Base-by-base conservation (phyloP, 1,140 invertebrate species). In the Parasteatoda tepidariorum region DNA sequence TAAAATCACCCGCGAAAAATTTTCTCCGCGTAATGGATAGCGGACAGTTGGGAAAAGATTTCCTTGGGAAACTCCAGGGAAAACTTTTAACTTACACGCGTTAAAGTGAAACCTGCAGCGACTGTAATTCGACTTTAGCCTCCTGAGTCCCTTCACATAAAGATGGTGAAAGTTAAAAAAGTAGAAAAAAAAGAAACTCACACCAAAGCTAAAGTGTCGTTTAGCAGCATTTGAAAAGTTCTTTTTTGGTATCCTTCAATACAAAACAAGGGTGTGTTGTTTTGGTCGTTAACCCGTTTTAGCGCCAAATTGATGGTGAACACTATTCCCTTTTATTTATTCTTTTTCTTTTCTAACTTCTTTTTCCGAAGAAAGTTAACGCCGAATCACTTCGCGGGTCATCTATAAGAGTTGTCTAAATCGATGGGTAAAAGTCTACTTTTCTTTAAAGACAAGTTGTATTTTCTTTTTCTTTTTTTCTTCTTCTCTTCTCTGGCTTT, bases 321-420 rank as follows among this genome's bases (percentile, higher is more conserved):
- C 55, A 48, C 38, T 48, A 48, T 48, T 48, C 38, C 38, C 38
- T 48, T 48, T 48, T 48, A 59, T 67, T 31, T n/a, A 33, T 62
- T 75, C 62, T 33, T 41, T 13, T 31, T 34, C 5, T 38, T 57
- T 71, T 26, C 26, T 67, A 9, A 5, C 38, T 48, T 48, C 38
- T 4, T 48, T 22, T 13, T 41, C 28, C 41, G 31, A 54, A 75
- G 38, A 62, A 75, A 62, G 55, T 75, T 75, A 61, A 34, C 61
- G 22, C 57, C 33, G 61, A 66, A 78, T 78, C 74, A 75, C 73
- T 75, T 75, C 59, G 31, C 73, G 62, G 74, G 62, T 78, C 74
- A 78, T 78, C 74, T 78, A 78, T 78, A 78, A 78, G 74, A 78
- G 74, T 78, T 78, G 74, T 78, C 74, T 66, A 78, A 78, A 78